Conservation (phyloP, 2,113 vertebrate genomes). For the Erpornis zantholeuca region DNA sequence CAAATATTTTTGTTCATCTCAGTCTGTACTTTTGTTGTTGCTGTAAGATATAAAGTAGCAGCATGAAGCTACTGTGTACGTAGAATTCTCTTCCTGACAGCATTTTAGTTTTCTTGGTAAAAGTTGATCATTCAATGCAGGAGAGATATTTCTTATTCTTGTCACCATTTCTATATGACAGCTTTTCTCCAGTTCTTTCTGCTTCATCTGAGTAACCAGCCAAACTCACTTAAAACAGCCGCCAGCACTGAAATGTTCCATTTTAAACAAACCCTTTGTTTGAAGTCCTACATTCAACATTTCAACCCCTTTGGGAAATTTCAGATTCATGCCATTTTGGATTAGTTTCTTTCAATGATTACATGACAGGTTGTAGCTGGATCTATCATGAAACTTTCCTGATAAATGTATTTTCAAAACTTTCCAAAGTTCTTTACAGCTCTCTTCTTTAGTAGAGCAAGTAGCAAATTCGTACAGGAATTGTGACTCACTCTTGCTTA, state of each 20-base stretch:
- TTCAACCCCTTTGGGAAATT: background rate
- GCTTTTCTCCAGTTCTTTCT: background rate
- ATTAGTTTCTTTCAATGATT: constrained; percentile 13
- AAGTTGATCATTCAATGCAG: background rate
- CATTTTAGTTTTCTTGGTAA: background rate
- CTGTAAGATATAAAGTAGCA: background rate
- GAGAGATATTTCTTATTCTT: background rate
- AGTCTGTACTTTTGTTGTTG: background rate
- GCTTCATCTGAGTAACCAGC: background rate
- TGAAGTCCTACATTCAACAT: background rate
- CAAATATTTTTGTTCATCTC: background rate
- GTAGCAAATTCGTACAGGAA: background rate
- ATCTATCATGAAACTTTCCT: background rate
- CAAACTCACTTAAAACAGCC: background rate
- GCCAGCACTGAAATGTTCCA: background rate
- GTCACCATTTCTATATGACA: background rate
- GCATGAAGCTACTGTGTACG: background rate
- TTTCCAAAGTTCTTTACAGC: background rate
- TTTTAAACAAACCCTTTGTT: background rate
- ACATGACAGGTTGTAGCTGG: background rate
- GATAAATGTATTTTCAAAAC: background rate
- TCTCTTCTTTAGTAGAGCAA: background rate
- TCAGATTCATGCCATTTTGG: background rate
- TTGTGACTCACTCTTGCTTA: background rate
- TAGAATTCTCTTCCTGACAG: background rate